Evolutionary conservation across 2,888 invertebrate genomes (phyloP).

Genomic region (Plagodis pulveraria): DNA sequence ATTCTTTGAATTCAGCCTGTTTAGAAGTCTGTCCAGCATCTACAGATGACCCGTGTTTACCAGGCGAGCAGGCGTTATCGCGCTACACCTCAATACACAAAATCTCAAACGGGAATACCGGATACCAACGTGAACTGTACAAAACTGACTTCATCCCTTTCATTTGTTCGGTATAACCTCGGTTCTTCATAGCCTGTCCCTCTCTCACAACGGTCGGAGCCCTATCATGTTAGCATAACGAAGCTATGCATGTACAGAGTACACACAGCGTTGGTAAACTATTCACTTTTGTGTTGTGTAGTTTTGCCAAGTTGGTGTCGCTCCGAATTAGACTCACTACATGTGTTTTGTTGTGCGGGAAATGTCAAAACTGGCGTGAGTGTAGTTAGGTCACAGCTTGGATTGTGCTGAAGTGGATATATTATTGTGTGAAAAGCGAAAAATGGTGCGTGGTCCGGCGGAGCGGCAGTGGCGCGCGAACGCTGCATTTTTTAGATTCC

Average conservation of each 20-base stretch:
- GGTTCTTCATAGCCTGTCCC: constrained; percentile 45
- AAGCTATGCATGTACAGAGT: constrained; percentile 65
- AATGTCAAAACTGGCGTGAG: constrained; percentile 58
- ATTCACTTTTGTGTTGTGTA: constrained; percentile 69
- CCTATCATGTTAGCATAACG: constrained; percentile 39
- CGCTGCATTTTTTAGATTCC: constrained; percentile 56
- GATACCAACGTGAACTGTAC: constrained; percentile 55
- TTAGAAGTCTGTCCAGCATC: constrained; percentile 56
- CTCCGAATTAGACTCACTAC: constrained; percentile 59
- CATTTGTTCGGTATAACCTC: constrained; percentile 31
- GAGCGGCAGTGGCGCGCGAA: constrained; percentile 58
- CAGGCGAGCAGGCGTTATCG: constrained; percentile 52
- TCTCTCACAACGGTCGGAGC: constrained; percentile 40
- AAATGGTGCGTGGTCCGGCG: constrained; percentile 51
- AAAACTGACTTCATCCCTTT: constrained; percentile 57
- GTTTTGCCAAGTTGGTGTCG: constrained; percentile 73
- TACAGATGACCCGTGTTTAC: constrained; percentile 56
- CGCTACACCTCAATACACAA: constrained; percentile 62
- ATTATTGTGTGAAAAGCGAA: constrained; percentile 47
- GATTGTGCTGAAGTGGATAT: constrained; percentile 37
- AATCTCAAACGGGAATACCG: constrained; percentile 78
- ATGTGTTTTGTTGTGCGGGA: constrained; percentile 57
- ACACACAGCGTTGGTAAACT: constrained; percentile 59
- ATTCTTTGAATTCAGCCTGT: constrained; percentile 4
- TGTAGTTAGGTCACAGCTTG: constrained; percentile 39